Evolutionary conservation across 2,888 invertebrate species (phyloP), one percentile per base, ranked within the genome.

Genomic region (Liopterus haemorrhoidalis): DNA sequence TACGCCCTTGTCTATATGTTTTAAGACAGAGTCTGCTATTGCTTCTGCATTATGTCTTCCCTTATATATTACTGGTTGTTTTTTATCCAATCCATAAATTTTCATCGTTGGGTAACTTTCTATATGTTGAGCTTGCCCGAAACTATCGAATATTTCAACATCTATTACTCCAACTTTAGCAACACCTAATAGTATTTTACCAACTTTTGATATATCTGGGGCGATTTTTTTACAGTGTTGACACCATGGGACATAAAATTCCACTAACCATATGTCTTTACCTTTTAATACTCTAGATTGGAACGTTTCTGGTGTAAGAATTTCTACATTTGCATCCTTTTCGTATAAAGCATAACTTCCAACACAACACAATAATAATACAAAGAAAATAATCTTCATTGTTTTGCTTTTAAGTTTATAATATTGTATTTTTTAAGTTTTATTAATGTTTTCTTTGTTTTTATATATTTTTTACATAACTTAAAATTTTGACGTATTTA

Each of bases 241-340:
- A 62, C 86, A 93, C 93, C 93, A 95, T 1, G 92, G 90, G 1
- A 94, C 93, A 66, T 76, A 92, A 68, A 91, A 92, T 62, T 95
- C 93, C 1, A 96, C 85, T 42, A 96, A 67, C 93, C 94, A 94
- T 12, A 94, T 70, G 50, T 81, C 77, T 63, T 91, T 82, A 52
- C 85, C 78, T 51, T 85, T 76, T 28, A 80, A 66, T 3, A 94
- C 91, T 54, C 82, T 70, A 50, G 72, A 76, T 54, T 92, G 79
- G 63, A 94, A 94, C 70, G 90, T 93, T 25, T 72, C 70, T 1
- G 83, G 77, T 6, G 81, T 89, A 46, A 94, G 69, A 37, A 86
- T 82, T 4, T 90, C 73, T 12, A 94, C 90, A 60, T 81, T 81
- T 19, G 81, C 79, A 6, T 71, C 70, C 0, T 78, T 70, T n/a